Conservation (phyloP, 2,113 vertebrate genomes). For the Crotalus viridis region DNA sequence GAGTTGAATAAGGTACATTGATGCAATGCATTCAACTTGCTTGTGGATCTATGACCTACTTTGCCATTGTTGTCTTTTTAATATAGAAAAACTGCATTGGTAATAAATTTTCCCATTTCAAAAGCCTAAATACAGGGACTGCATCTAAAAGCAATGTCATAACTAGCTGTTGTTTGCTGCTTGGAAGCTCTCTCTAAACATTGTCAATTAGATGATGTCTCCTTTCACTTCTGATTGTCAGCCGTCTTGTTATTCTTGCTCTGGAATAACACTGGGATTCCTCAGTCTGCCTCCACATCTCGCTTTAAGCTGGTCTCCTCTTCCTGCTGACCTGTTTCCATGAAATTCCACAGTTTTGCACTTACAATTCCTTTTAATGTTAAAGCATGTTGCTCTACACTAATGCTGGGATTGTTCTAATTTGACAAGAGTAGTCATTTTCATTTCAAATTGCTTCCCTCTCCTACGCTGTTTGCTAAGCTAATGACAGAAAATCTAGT, state of each 20-base stretch:
- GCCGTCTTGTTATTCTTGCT: neutral
- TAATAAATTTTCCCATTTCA: neutral
- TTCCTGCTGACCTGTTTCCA: neutral
- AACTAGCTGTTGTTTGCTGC: neutral
- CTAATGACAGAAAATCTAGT: neutral
- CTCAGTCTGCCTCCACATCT: neutral
- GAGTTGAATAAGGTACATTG: neutral
- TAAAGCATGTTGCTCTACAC: neutral
- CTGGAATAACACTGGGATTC: neutral
- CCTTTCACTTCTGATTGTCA: neutral
- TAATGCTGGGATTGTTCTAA: neutral
- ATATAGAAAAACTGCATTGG: neutral
- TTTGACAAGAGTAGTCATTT: neutral
- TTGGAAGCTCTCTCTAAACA: neutral
- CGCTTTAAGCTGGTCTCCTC: neutral
- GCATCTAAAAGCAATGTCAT: neutral
- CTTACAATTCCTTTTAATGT: neutral
- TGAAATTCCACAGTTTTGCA: neutral
- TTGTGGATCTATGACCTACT: neutral
- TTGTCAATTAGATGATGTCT: neutral
- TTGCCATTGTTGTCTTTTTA: neutral
- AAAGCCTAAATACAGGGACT: neutral
- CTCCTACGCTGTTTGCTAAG: neutral
- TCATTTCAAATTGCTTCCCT: neutral
- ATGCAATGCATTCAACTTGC: neutral